These are phyloP conservation scores for Temnothorax curvispinosus DNA, from an alignment of 1,140 invertebrate species.

Conservation along the genomic window DNA sequence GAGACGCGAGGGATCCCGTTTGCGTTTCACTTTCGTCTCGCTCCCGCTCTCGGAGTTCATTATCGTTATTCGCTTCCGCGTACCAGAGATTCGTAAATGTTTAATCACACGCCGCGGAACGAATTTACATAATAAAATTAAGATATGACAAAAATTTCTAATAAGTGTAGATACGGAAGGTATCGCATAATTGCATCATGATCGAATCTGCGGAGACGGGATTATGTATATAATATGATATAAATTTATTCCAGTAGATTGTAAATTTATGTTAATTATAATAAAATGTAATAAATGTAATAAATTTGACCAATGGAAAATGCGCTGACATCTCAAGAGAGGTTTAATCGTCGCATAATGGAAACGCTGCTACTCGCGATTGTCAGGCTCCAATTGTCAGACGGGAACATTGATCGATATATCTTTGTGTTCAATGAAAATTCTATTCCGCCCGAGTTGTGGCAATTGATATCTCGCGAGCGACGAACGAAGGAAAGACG, in stretches of 20 bases:
- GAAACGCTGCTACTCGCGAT: background rate
- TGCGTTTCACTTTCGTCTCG: constrained; percentile 44
- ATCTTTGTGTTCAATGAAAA: constrained; percentile 30
- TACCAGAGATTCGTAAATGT: constrained; percentile 11
- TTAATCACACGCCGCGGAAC: background rate
- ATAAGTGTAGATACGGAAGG: background rate
- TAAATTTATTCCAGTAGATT: too few relatives aligned
- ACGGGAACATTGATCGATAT: background rate
- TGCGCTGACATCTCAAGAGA: background rate
- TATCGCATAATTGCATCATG: background rate
- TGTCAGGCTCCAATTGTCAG: constrained; percentile 7
- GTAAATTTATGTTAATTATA: constrained; percentile 16
- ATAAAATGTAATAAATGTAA: background rate
- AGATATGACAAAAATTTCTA: background rate
- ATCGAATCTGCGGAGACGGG: background rate
- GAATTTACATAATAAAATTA: background rate
- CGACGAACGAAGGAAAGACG: background rate
- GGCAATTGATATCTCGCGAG: constrained; percentile 34
- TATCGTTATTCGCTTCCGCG: constrained; percentile 43
- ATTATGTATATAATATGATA: background rate
- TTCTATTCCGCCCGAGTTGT: constrained; percentile 22
- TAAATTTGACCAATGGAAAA: background rate
- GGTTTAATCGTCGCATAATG: background rate
- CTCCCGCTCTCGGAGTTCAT: constrained; percentile 23
- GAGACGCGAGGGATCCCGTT: background rate